Percentiles rank a stretch among this genome's conserved stretches.
Conservation (phyloP, 2,113 vertebrate genomes). For the Toxostoma redivivum region DNA sequence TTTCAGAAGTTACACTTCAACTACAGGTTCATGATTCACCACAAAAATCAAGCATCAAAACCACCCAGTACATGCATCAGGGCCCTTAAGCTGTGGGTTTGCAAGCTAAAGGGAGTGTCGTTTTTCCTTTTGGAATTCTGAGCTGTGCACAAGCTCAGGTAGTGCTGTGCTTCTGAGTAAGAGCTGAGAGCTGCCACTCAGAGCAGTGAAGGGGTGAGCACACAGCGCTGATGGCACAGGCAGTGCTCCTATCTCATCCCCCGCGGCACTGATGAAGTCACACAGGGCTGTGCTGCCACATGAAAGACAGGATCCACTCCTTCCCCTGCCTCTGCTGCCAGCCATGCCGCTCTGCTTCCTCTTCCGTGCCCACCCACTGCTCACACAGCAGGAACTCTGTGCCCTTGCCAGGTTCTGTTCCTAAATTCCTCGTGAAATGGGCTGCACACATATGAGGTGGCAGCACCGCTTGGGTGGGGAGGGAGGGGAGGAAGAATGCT, state of each 20-base stretch:
- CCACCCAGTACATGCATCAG: neutral
- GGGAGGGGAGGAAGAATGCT: neutral
- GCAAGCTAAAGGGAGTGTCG: neutral
- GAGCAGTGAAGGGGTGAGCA: rapidly evolving
- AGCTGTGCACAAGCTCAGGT: rapidly evolving
- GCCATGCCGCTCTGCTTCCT: rapidly evolving
- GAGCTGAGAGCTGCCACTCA: neutral
- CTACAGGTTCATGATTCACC: neutral
- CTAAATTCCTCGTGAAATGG: neutral
- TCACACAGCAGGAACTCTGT: neutral
- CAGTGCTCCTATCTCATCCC: neutral
- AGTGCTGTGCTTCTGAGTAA: neutral
- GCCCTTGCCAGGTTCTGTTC: neutral
- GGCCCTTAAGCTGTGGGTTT: neutral
- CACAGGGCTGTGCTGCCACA: neutral
- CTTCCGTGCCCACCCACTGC: neutral
- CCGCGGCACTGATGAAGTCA: neutral
- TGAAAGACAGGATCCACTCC: neutral
- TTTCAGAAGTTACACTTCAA: neutral
- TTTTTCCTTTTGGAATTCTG: neutral
- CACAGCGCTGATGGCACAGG: rapidly evolving
- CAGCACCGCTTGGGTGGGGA: neutral
- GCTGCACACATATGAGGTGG: neutral
- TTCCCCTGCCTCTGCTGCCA: neutral
- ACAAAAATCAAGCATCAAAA: neutral